These are phyloP conservation scores for Heteromyza rotundicornis DNA, from an alignment of 2,888 invertebrate genomes.

Conservation along the genomic window DNA sequence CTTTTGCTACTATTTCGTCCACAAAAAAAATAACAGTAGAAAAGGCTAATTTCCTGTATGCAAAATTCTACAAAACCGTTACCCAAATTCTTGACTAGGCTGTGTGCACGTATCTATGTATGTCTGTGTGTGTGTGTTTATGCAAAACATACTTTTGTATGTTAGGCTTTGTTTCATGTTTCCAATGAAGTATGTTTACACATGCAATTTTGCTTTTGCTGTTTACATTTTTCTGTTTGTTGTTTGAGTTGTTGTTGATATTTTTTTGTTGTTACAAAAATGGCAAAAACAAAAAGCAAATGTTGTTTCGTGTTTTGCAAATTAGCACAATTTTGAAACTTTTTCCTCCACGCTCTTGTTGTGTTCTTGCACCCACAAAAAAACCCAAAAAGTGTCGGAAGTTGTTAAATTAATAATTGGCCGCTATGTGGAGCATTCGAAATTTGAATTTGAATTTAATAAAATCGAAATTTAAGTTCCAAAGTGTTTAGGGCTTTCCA, in stretches of 20 bases:
- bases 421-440: no score
- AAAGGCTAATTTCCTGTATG: slow-evolving; percentile 6
- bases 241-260: neutral
- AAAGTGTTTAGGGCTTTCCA: no score
- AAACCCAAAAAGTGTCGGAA: no score
- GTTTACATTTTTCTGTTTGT: slow-evolving; percentile 1
- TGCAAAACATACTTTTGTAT: neutral
- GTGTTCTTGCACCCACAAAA: slow-evolving; percentile 15
- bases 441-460: no score
- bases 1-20: neutral
- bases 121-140: slow-evolving; percentile 7
- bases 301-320: neutral
- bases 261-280: neutral
- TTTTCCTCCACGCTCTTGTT: neutral
- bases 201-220: slow-evolving; percentile 17
- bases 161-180: neutral
- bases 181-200: slow-evolving; percentile 16
- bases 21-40: neutral
- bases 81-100: neutral
- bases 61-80: neutral
- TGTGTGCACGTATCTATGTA: neutral
- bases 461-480: no score
- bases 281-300: no score
- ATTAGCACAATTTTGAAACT: slow-evolving; percentile 10
- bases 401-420: slow-evolving; percentile 18